Conservation (phyloP, 2,888 invertebrate species). For the Morpho deidamia region DNA sequence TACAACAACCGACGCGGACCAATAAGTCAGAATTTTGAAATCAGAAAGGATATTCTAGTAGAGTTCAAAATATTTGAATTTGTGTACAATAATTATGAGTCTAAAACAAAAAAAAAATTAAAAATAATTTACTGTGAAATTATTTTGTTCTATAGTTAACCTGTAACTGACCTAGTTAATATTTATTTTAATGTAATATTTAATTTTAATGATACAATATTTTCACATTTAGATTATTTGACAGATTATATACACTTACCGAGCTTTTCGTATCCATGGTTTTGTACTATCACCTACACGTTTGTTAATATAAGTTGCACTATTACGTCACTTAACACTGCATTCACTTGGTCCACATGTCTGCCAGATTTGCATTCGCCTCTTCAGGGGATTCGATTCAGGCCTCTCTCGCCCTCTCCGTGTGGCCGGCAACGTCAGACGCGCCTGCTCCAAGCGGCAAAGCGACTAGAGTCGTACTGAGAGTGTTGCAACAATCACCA, state of each 20-base stretch:
- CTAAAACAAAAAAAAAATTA: no score
- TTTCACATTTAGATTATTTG: no score
- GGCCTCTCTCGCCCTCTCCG: constrained; percentile 78
- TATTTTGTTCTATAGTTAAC: no score
- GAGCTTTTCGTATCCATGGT: constrained; percentile 71
- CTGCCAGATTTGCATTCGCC: constrained; percentile 40
- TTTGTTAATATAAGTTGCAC: constrained; percentile 41
- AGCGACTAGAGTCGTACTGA: constrained; percentile 80
- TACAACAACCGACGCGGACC: no score
- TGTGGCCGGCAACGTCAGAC: constrained; percentile 64
- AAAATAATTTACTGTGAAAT: no score
- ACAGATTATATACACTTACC: constrained; percentile 43
- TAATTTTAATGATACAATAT: no score
- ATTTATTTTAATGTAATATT: no score
- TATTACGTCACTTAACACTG: constrained; percentile 72
- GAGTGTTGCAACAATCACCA: constrained; percentile 71
- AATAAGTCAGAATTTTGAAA: no score
- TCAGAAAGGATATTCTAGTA: no score
- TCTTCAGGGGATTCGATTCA: constrained; percentile 42
- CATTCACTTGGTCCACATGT: constrained; percentile 73
- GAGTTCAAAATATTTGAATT: no score
- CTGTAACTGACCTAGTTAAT: no score
- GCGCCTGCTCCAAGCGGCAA: constrained; percentile 76
- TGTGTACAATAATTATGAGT: no score
- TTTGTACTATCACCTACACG: constrained; percentile 44